These are phyloP conservation scores for Micrasema minimum DNA, from an alignment of 1,140 invertebrate genomes.

Conservation along the genomic window DNA sequence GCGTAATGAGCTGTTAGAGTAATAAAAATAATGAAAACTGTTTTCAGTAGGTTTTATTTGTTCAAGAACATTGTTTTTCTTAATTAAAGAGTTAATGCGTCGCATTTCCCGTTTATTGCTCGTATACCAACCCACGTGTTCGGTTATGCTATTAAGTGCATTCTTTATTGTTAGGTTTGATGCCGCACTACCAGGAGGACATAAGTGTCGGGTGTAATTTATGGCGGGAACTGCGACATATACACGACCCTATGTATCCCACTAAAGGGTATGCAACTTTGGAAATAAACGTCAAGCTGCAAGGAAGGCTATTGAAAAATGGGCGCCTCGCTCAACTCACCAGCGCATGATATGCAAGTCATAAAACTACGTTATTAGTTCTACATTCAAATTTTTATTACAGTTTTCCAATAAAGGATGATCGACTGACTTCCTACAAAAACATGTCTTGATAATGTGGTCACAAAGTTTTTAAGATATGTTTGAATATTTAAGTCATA, in stretches of 20 bases:
- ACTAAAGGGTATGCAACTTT: slow-evolving; percentile 7
- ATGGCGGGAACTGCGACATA: slow-evolving; percentile 7
- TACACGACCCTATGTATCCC: not conserved
- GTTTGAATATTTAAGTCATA: too few relatives aligned
- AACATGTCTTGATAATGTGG: too few relatives aligned
- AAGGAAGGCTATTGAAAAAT: slow-evolving; percentile 29
- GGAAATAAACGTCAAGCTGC: slow-evolving; percentile 16
- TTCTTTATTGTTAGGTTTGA: slow-evolving; percentile 33
- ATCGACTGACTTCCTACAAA: not conserved
- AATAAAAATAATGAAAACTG: too few relatives aligned
- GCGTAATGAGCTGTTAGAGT: too few relatives aligned
- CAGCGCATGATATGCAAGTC: not conserved
- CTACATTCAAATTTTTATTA: slow-evolving; percentile 3
- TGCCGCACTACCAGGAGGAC: slow-evolving; percentile 27
- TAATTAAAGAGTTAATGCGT: slow-evolving; percentile 22
- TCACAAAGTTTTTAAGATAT: too few relatives aligned
- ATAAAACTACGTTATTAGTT: slow-evolving; percentile 9
- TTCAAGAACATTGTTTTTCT: not conserved
- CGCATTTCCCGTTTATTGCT: slow-evolving; percentile 8
- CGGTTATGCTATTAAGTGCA: slow-evolving; percentile 20
- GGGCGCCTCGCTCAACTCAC: not conserved
- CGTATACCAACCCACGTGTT: slow-evolving; percentile 9
- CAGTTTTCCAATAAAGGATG: too few relatives aligned
- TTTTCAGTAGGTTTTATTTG: too few relatives aligned
- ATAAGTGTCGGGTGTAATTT: slow-evolving; percentile 34